These are phyloP conservation scores for Heliconius aoede DNA, from an alignment of 2,888 invertebrate genomes.

Conservation along the genomic window DNA sequence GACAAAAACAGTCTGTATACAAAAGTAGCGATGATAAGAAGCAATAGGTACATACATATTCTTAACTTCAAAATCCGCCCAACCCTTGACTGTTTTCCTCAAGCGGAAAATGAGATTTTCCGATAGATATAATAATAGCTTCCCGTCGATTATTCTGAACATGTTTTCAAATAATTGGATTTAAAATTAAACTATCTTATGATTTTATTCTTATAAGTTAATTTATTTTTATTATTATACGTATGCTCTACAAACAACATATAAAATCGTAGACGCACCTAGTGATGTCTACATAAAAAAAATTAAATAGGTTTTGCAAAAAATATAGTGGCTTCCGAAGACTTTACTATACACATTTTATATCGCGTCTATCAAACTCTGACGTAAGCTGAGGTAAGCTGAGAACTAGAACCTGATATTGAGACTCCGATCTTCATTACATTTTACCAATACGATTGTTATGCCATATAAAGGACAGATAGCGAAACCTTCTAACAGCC, in stretches of 20 bases:
- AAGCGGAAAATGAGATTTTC: conserved; percentile 79
- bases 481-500: too few relatives aligned
- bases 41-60: not conserved
- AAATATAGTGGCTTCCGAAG: not conserved
- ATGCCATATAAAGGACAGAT: too few relatives aligned
- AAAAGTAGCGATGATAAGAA: not conserved
- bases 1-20: too few relatives aligned
- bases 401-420: not conserved
- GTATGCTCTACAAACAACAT: too few relatives aligned
- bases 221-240: too few relatives aligned
- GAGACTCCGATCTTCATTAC: not conserved
- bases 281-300: not conserved
- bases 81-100: conserved; percentile 64
- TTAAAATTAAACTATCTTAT: not conserved
- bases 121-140: conserved; percentile 73
- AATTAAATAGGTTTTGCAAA: not conserved
- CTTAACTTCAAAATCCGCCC: conserved; percentile 5
- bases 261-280: too few relatives aligned
- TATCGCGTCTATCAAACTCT: too few relatives aligned
- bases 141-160: conserved; percentile 66
- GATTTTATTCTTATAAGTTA: too few relatives aligned
- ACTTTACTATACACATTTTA: too few relatives aligned
- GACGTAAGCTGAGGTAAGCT: too few relatives aligned
- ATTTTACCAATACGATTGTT: too few relatives aligned
- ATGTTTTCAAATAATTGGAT: not conserved